Evolutionary conservation across 1,140 invertebrate species (phyloP).

Genomic region (Pogonomyrmex californicus): DNA sequence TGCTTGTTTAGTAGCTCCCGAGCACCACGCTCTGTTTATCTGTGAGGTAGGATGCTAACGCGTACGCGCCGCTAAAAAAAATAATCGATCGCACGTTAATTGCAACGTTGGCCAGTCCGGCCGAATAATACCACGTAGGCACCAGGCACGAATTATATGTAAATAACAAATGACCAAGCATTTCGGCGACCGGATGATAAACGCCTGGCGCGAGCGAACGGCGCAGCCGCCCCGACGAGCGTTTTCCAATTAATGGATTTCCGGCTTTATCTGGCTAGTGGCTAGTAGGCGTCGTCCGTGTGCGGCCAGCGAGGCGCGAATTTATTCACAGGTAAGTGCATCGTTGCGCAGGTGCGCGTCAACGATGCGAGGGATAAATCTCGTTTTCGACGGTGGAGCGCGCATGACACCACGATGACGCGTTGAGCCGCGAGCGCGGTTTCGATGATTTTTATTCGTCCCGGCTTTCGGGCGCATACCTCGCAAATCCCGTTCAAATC

Average conservation of each 20-base stretch:
- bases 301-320: conserved; percentile 75
- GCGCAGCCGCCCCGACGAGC: conserved; percentile 75
- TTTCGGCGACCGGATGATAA: conserved; percentile 77
- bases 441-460: conserved; percentile 61
- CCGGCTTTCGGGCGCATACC: conserved; percentile 21
- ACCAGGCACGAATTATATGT: conserved; percentile 79
- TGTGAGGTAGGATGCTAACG: not conserved
- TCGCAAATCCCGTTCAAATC: conserved; percentile 31
- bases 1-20: conserved; percentile 31
- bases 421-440: conserved; percentile 54
- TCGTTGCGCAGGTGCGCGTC: conserved; percentile 52
- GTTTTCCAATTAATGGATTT: conserved; percentile 86
- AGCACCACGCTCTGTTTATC: conserved; percentile 8
- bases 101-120: conserved; percentile 72
- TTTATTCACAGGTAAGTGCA: conserved; percentile 79
- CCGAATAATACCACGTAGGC: conserved; percentile 72
- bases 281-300: conserved; percentile 73
- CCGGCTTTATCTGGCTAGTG: conserved; percentile 79
- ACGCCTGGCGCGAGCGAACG: conserved; percentile 65
- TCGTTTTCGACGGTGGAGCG: conserved; percentile 57
- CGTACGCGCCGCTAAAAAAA: conserved; percentile 63
- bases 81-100: conserved; percentile 77
- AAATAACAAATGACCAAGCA: conserved; percentile 81
- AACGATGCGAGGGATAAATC: conserved; percentile 61
- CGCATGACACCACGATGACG: conserved; percentile 58